Percentiles rank a stretch among this genome's conserved stretches.
phyloP scores from a whole-genome alignment of 2,113 vertebrate genomes.

The Melanostigma gelatinosum region DNA sequence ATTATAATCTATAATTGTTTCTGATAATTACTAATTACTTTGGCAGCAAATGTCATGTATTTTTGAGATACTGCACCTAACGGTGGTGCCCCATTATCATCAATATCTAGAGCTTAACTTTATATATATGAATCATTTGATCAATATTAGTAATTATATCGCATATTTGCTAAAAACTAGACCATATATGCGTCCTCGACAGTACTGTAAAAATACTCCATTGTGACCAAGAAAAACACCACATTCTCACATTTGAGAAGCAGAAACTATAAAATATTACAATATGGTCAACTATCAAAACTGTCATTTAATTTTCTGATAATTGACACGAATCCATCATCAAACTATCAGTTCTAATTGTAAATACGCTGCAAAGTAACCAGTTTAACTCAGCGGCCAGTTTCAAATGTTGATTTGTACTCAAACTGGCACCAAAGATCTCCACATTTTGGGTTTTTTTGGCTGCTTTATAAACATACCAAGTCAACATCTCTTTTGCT shows the following conservation, averaged over 20 bases:
- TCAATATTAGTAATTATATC: too few species aligned
- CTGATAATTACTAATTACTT: background rate
- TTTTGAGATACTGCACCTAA: too few species aligned
- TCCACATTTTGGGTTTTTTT: background rate
- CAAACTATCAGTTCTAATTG: background rate
- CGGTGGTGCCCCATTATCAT: background rate
- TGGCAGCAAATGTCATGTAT: too few species aligned
- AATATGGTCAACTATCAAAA: background rate
- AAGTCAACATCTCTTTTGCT: background rate
- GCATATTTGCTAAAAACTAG: too few species aligned
- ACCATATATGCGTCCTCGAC: too few species aligned
- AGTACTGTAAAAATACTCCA: too few species aligned
- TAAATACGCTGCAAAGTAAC: background rate
- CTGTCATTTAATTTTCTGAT: background rate
- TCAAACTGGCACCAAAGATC: background rate
- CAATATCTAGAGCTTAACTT: background rate
- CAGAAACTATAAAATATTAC: background rate
- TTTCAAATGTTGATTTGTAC: background rate
- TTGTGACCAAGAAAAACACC: background rate
- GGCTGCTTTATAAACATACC: constrained; percentile 5
- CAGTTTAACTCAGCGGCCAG: background rate
- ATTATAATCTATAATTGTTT: background rate
- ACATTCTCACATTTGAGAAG: background rate
- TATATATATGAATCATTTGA: too few species aligned
- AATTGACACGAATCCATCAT: background rate